Conservation (phyloP, 2,888 invertebrate species). For the Brachypalpus laphriformis region DNA sequence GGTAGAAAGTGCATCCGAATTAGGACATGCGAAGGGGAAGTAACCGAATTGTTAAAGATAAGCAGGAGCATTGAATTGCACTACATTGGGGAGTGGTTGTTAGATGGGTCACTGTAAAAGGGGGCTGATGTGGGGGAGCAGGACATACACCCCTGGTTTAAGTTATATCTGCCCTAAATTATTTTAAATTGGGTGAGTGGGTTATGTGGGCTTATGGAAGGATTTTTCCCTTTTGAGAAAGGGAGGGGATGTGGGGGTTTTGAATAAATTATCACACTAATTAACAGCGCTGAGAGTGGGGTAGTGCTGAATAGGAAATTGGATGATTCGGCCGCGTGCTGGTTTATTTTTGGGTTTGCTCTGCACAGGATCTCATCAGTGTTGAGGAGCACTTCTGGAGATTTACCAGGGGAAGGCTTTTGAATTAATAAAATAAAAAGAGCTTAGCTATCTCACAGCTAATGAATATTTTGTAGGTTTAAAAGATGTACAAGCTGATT, state of each 20-base stretch:
- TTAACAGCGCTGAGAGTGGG: background rate
- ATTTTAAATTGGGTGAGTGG: constrained; percentile 41
- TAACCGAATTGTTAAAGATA: constrained; percentile 40
- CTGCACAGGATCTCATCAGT: background rate
- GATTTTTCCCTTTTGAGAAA: background rate
- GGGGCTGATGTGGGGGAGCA: background rate
- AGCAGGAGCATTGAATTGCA: constrained; percentile 6
- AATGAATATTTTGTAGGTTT: constrained; percentile 1
- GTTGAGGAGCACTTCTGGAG: background rate
- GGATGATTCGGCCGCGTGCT: background rate
- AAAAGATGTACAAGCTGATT: background rate
- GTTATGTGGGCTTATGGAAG: constrained; percentile 19
- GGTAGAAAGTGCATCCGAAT: constrained; percentile 50
- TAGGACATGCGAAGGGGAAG: constrained; percentile 30
- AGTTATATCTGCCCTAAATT: background rate
- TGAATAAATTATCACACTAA: constrained; percentile 35
- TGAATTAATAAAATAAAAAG: constrained; percentile 6
- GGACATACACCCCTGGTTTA: background rate
- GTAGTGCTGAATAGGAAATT: constrained; percentile 1
- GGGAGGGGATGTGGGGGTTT: background rate
- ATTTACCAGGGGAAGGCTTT: background rate
- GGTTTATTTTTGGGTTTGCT: background rate
- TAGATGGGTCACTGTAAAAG: constrained; percentile 50
- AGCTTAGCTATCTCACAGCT: background rate
- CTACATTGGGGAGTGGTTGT: constrained; percentile 11